Percentiles rank a stretch among this genome's conserved stretches.
phyloP scores from a whole-genome alignment of 2,113 vertebrate species.

The Asarcornis scutulata region DNA sequence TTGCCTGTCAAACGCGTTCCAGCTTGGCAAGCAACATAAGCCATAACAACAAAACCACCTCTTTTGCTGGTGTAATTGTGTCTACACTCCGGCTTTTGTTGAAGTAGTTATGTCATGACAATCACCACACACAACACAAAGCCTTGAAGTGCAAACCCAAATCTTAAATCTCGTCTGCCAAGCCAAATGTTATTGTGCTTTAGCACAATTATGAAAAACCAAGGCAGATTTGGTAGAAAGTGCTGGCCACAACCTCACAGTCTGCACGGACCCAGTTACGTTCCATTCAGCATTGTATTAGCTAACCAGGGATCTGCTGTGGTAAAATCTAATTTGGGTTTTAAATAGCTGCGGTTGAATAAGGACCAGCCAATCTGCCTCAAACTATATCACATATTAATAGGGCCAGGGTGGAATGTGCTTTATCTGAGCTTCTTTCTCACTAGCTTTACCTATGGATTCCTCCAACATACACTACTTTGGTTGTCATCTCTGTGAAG shows the following conservation, averaged over 20 bases:
- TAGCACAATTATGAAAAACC: background rate
- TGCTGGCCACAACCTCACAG: background rate
- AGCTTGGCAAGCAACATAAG: background rate
- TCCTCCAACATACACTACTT: background rate
- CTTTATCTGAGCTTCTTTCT: constrained; percentile 2
- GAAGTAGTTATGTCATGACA: constrained; percentile 19
- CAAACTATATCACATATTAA: background rate
- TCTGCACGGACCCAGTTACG: background rate
- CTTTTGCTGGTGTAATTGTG: background rate
- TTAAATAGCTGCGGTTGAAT: background rate
- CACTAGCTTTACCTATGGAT: background rate
- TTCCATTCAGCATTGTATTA: background rate
- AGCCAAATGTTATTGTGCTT: background rate
- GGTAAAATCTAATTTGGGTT: background rate
- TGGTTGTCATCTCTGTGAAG: background rate
- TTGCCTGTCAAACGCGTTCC: background rate
- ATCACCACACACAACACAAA: background rate
- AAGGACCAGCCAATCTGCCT: background rate
- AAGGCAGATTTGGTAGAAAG: background rate
- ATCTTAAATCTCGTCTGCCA: background rate
- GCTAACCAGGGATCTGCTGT: background rate
- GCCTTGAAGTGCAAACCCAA: background rate
- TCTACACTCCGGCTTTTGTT: constrained; percentile 3
- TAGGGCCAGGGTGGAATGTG: background rate
- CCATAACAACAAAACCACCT: background rate